A percentile compares a stretch with the other conserved stretches of the same genome.
phyloP scores from a whole-genome alignment of 2,888 invertebrate genomes.

The Orgyia antiqua region DNA sequence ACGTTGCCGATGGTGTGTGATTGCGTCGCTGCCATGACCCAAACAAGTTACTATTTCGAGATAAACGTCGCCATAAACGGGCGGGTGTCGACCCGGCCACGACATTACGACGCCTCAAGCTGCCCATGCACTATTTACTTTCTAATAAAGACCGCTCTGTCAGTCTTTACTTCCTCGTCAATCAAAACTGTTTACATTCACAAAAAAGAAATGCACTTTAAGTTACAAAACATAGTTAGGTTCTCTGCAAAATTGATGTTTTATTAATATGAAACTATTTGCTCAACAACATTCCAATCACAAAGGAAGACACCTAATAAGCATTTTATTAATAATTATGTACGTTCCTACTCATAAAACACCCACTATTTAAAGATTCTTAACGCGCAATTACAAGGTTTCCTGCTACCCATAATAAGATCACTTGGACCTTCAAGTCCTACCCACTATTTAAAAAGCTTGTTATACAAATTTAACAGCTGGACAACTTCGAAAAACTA shows the following conservation, averaged over 20 bases:
- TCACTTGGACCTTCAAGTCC: slow-evolving; percentile 41
- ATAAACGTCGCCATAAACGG: slow-evolving; percentile 73
- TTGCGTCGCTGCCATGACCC: slow-evolving; percentile 63
- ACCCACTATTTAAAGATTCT: slow-evolving; percentile 37
- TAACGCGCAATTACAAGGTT: slow-evolving; percentile 32
- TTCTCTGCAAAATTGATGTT: too few relatives aligned
- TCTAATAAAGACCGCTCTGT: slow-evolving; percentile 50
- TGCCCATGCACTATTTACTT: slow-evolving; percentile 36
- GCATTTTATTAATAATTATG: too few relatives aligned
- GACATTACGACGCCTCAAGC: slow-evolving; percentile 32
- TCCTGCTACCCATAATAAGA: slow-evolving; percentile 35
- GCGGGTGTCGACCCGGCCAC: slow-evolving; percentile 42
- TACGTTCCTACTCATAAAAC: slow-evolving; percentile 24
- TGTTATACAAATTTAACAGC: slow-evolving; percentile 29
- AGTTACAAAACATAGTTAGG: too few relatives aligned
- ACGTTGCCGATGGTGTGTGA: slow-evolving; percentile 52
- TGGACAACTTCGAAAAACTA: slow-evolving; percentile 25
- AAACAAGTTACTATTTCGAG: slow-evolving; percentile 75
- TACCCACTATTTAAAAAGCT: slow-evolving; percentile 37
- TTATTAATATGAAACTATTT: too few relatives aligned
- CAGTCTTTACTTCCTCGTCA: slow-evolving; percentile 18
- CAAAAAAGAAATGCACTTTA: too few relatives aligned
- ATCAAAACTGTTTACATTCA: slow-evolving; percentile 19
- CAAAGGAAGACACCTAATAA: slow-evolving; percentile 35
- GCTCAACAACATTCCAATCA: slow-evolving; percentile 13